Percentiles rank a stretch among this genome's conserved stretches.
Evolutionary conservation across 2,113 vertebrate genomes (phyloP).

Genomic region (Oostethus manadensis): DNA sequence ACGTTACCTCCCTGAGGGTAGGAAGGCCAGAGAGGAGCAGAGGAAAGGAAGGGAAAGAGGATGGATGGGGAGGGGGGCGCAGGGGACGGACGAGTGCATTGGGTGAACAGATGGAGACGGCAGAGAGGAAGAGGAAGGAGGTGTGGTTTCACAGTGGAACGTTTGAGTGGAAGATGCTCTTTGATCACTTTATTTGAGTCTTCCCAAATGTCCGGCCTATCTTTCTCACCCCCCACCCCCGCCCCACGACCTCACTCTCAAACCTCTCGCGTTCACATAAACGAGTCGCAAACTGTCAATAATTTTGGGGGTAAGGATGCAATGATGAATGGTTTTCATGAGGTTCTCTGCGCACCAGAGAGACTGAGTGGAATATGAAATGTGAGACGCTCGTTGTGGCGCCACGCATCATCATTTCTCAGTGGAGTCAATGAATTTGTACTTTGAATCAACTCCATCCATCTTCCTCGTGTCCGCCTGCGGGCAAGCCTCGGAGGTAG

Average conservation of each 20-base stretch:
- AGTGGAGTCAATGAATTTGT: constrained; percentile 66
- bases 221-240: constrained; percentile 11
- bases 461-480: constrained; percentile 64
- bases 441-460: constrained; percentile 68
- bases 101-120: constrained; percentile 63
- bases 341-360: constrained; percentile 44
- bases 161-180: constrained; percentile 45
- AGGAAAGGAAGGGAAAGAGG: constrained; percentile 49
- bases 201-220: constrained; percentile 14
- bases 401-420: constrained; percentile 67
- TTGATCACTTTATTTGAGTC: constrained; percentile 60
- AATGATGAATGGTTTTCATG: constrained; percentile 70
- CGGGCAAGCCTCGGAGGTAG: constrained; percentile 38
- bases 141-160: constrained; percentile 49
- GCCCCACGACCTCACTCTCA: no score
- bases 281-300: constrained; percentile 48
- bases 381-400: constrained; percentile 63
- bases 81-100: constrained; percentile 51
- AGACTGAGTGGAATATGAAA: constrained; percentile 56
- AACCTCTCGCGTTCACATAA: no score
- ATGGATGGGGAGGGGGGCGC: constrained; percentile 16
- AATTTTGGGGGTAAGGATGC: constrained; percentile 61
- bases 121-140: constrained; percentile 47
- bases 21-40: constrained; percentile 61
- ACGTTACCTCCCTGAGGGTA: constrained; percentile 66